These are phyloP conservation scores for Beris morrisii DNA, from an alignment of 2,888 invertebrate genomes.

Conservation along the genomic window DNA sequence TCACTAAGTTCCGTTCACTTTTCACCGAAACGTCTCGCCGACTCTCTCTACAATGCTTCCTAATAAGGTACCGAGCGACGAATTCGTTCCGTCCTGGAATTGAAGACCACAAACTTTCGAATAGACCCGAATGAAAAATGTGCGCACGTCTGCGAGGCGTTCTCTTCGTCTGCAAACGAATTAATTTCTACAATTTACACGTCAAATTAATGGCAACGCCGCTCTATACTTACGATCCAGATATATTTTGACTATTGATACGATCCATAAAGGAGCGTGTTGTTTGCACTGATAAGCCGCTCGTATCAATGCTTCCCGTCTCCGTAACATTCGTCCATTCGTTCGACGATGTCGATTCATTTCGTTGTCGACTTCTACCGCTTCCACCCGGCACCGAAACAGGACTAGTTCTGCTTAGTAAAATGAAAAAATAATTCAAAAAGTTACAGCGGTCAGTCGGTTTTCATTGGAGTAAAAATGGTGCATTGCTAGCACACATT, in stretches of 20 bases:
- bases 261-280: slow-evolving; percentile 15
- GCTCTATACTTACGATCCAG: slow-evolving; percentile 3
- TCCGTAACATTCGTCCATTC: slow-evolving; percentile 68
- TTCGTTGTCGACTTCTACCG: slow-evolving; percentile 58
- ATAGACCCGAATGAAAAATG: slow-evolving; percentile 19
- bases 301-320: slow-evolving; percentile 62
- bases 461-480: too few relatives aligned
- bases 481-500: too few relatives aligned
- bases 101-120: slow-evolving; percentile 33
- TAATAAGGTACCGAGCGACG: slow-evolving; percentile 35
- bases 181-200: too few relatives aligned
- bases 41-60: slow-evolving; percentile 39
- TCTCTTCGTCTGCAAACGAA: slow-evolving; percentile 8
- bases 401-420: slow-evolving; percentile 60
- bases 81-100: slow-evolving; percentile 37
- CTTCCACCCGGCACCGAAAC: slow-evolving; percentile 63
- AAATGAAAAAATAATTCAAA: slow-evolving; percentile 27
- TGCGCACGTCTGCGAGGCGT: slow-evolving; percentile 17
- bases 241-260: not conserved
- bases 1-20: not conserved
- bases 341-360: slow-evolving; percentile 63
- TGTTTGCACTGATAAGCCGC: not conserved
- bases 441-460: too few relatives aligned
- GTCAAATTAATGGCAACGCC: too few relatives aligned
- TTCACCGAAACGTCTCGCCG: slow-evolving; percentile 28